Conservation (phyloP, 2,113 vertebrate species). For the Ariopsis seemanni region DNA sequence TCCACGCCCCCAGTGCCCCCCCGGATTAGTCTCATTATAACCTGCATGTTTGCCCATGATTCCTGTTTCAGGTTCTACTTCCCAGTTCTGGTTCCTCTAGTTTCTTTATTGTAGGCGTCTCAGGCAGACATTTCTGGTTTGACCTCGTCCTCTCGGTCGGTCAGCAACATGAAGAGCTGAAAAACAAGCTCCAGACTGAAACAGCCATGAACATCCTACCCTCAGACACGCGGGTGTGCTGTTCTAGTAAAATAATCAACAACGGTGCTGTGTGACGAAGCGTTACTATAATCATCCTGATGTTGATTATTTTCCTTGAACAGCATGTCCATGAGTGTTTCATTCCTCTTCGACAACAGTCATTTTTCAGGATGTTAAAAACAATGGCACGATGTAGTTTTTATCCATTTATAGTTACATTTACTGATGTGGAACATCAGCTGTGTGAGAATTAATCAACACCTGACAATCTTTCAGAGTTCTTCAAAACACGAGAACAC, state of each 20-base stretch:
- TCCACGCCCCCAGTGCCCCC: neutral
- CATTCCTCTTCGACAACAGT: neutral
- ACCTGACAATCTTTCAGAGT: too few species aligned
- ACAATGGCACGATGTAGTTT: neutral
- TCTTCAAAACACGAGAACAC: too few species aligned
- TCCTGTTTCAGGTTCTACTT: neutral
- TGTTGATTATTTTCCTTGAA: neutral
- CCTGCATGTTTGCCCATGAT: neutral
- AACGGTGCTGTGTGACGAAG: neutral
- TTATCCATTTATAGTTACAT: neutral
- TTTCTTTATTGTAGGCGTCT: neutral
- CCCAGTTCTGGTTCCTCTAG: neutral
- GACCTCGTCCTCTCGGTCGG: too few species aligned
- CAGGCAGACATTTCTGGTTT: too few species aligned
- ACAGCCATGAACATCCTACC: too few species aligned
- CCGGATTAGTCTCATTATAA: neutral
- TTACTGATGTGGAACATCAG: neutral
- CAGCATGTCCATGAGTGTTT: neutral
- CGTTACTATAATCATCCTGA: neutral
- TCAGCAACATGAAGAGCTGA: too few species aligned
- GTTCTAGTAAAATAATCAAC: too few species aligned
- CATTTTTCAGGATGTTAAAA: neutral
- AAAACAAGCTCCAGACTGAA: too few species aligned
- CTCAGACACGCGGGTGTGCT: too few species aligned
- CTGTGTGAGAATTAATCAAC: too few species aligned